These are phyloP conservation scores for Clunio marinus DNA, from an alignment of 2,888 invertebrate genomes.

Conservation along the genomic window DNA sequence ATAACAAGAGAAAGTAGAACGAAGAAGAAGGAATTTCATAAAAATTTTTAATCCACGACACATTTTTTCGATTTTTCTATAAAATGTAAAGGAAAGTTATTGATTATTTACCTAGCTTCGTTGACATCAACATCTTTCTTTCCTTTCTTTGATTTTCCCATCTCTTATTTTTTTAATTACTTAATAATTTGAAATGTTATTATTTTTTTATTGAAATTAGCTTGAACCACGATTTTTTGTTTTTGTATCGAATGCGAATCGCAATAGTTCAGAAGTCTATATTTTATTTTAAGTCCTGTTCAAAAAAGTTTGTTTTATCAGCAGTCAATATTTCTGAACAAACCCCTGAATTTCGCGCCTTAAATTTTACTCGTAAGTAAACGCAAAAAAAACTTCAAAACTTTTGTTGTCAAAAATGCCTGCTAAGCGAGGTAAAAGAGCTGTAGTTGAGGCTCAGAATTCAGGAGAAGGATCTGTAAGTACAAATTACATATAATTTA, in stretches of 20 bases:
- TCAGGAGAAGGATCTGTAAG: neutral
- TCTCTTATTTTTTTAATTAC: conserved; percentile 46
- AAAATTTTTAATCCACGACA: neutral
- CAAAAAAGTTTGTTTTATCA: no score
- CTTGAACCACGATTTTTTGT: conserved; percentile 12
- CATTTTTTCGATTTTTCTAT: neutral
- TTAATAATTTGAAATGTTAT: neutral
- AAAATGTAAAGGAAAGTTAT: neutral
- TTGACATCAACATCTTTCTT: conserved; percentile 70
- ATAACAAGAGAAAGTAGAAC: conserved; percentile 42
- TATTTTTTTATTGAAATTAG: neutral
- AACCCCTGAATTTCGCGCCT: no score
- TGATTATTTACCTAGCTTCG: conserved; percentile 64
- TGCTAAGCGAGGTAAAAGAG: neutral
- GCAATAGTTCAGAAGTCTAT: no score
- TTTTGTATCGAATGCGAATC: neutral
- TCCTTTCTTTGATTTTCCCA: conserved; percentile 80
- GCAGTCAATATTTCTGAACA: no score
- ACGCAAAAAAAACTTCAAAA: no score
- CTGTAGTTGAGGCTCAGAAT: neutral
- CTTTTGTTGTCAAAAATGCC: conserved; percentile 29
- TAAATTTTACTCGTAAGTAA: no score
- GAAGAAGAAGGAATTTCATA: conserved; percentile 25
- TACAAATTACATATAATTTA: no score
- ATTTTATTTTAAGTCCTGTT: no score